These are phyloP conservation scores for Anorthoa munda DNA, from an alignment of 2,888 invertebrate species.

Conservation along the genomic window DNA sequence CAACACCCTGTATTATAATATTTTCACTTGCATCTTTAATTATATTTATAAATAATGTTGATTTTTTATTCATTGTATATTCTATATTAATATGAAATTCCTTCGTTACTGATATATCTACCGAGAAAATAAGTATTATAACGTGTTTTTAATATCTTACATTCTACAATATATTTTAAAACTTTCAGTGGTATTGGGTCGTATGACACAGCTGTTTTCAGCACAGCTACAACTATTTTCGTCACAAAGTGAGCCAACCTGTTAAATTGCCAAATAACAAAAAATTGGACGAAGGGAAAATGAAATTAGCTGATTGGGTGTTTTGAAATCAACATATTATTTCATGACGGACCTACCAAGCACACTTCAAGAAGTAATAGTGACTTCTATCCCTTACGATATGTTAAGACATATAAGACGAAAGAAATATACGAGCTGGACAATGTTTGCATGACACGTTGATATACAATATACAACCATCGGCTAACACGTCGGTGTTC, in stretches of 20 bases:
- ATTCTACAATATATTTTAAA: background rate
- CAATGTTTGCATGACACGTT: background rate
- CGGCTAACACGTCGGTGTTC: too few relatives aligned
- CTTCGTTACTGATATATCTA: too few relatives aligned
- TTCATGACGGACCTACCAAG: conserved; percentile 83
- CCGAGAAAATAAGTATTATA: too few relatives aligned
- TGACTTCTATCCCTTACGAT: conserved; percentile 80
- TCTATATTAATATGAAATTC: too few relatives aligned
- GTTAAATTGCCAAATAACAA: conserved; percentile 83
- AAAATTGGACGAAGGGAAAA: conserved; percentile 67
- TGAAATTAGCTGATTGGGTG: conserved; percentile 89
- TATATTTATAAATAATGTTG: too few relatives aligned
- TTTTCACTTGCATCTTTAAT: too few relatives aligned
- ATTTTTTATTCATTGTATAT: too few relatives aligned
- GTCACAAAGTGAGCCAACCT: conserved; percentile 82
- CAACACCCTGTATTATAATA: too few relatives aligned
- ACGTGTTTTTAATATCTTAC: too few relatives aligned
- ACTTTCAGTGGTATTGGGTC: conserved; percentile 80
- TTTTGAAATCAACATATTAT: conserved; percentile 75
- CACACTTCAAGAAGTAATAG: conserved; percentile 85
- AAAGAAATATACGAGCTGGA: background rate
- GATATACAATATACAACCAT: background rate
- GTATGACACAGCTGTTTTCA: conserved; percentile 90
- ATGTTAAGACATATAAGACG: conserved; percentile 80
- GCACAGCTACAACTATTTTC: conserved; percentile 75